Percentiles rank a stretch among this genome's conserved stretches.
Conservation (phyloP, 2,888 invertebrate genomes). For the Caenorhabditis parvicauda region DNA sequence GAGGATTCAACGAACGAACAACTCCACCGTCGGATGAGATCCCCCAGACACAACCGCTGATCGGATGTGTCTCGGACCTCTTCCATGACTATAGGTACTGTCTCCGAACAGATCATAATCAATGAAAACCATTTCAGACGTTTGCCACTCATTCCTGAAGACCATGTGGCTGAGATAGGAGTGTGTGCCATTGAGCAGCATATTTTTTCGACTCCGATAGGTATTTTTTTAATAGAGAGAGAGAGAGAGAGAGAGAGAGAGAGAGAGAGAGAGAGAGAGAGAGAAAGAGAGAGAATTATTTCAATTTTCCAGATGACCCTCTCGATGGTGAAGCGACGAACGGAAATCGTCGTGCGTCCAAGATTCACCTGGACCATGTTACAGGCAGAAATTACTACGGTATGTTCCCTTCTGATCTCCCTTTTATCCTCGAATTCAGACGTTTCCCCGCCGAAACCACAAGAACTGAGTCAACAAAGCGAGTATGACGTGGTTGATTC, state of each 20-base stretch:
- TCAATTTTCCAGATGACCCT: slow-evolving; percentile 22
- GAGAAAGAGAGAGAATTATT: background rate
- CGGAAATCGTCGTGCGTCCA: slow-evolving; percentile 25
- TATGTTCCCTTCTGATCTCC: too few species aligned
- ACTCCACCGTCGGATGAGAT: slow-evolving; percentile 52
- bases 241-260: too few species aligned
- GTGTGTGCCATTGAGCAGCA: slow-evolving; percentile 39
- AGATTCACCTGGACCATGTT: slow-evolving; percentile 22
- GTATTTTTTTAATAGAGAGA: too few species aligned
- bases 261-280: too few species aligned
- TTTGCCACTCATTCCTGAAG: slow-evolving; percentile 48
- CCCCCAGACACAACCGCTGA: slow-evolving; percentile 58
- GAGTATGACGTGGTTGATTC: too few species aligned
- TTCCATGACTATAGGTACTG: slow-evolving; percentile 63
- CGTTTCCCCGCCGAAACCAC: too few species aligned
- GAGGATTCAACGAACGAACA: slow-evolving; percentile 43
- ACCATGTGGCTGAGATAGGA: slow-evolving; percentile 55
- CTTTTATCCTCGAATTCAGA: too few species aligned
- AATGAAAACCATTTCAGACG: slow-evolving; percentile 29
- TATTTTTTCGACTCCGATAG: too few species aligned
- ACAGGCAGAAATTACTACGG: slow-evolving; percentile 30
- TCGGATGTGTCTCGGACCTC: slow-evolving; percentile 65
- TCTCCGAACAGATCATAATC: background rate
- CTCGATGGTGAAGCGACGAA: slow-evolving; percentile 30
- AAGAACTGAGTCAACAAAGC: too few species aligned